phyloP scores from a whole-genome alignment of 1,140 invertebrate species.

The Leptoteleia sp. region DNA sequence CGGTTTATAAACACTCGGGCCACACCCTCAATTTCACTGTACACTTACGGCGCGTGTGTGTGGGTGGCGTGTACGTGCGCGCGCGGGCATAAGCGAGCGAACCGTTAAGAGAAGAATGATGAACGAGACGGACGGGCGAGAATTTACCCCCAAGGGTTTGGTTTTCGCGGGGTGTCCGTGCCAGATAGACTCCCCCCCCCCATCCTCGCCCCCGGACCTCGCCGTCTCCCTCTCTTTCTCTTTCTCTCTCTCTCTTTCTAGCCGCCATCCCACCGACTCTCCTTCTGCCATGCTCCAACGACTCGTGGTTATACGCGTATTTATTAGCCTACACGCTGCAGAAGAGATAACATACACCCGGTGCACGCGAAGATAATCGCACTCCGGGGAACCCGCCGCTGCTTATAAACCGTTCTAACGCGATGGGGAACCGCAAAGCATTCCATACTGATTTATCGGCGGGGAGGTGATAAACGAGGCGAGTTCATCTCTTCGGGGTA shows the following conservation, averaged over 20 bases:
- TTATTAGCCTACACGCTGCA: slow-evolving; percentile 69
- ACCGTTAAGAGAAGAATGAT: slow-evolving; percentile 41
- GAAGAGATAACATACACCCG: slow-evolving; percentile 78
- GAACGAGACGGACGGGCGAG: slow-evolving; percentile 44
- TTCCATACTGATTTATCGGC: slow-evolving; percentile 80
- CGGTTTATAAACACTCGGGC: slow-evolving; percentile 75
- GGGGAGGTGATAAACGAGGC: slow-evolving; percentile 76
- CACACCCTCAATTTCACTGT: slow-evolving; percentile 71
- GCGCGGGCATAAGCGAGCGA: slow-evolving; percentile 15
- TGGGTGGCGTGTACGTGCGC: background rate
- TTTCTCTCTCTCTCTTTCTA: slow-evolving; percentile 1
- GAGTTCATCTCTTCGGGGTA: slow-evolving; percentile 72
- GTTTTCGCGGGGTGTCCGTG: slow-evolving; percentile 52
- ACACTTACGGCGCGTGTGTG: slow-evolving; percentile 1
- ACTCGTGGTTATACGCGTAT: slow-evolving; percentile 71
- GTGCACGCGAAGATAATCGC: slow-evolving; percentile 79
- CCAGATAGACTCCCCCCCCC: slow-evolving; percentile 10
- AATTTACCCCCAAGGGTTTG: slow-evolving; percentile 41
- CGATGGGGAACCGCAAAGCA: slow-evolving; percentile 79
- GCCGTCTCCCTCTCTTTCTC: too few relatives aligned
- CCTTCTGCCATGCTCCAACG: slow-evolving; percentile 28
- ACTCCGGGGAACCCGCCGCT: slow-evolving; percentile 75
- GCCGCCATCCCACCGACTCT: too few relatives aligned
- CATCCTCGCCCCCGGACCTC: too few relatives aligned
- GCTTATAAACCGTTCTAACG: slow-evolving; percentile 79